Percentiles rank a stretch among this genome's conserved stretches.
phyloP scores from a whole-genome alignment of 2,797 vertebrate genomes.

The Cynodonichthys magdalenae region DNA sequence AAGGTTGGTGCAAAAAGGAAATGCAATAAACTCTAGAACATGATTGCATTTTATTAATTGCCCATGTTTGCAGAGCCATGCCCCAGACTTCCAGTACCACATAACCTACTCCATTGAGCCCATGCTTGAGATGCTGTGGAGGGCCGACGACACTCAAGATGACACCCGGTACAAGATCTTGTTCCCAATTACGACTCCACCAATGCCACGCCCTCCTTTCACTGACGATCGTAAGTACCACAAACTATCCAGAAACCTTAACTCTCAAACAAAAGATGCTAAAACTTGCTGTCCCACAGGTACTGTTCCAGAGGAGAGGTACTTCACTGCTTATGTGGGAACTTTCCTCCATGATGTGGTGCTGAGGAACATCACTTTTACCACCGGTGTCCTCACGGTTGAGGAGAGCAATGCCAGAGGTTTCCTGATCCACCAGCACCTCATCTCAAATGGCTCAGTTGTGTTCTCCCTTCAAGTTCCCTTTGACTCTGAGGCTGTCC shows the following conservation, averaged over 20 bases:
- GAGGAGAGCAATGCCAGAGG: constrained; percentile 67
- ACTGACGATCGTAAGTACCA: constrained; percentile 56
- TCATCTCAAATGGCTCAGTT: constrained; percentile 62
- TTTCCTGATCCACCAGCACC: constrained; percentile 66
- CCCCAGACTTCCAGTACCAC: constrained; percentile 76
- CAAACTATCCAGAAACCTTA: too few species aligned
- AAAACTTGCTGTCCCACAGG: constrained; percentile 48
- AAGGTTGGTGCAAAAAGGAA: constrained; percentile 77
- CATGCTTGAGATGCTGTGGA: constrained; percentile 82
- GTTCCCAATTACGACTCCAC: constrained; percentile 79
- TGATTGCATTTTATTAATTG: not conserved
- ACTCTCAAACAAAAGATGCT: too few species aligned
- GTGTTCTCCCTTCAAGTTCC: constrained; percentile 68
- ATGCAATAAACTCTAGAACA: not conserved
- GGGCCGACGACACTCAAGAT: constrained; percentile 43
- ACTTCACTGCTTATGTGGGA: constrained; percentile 73
- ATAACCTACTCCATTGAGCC: constrained; percentile 76
- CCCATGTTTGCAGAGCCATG: constrained; percentile 77
- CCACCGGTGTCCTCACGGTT: constrained; percentile 63
- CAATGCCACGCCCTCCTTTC: constrained; percentile 52
- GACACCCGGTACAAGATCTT: constrained; percentile 80
- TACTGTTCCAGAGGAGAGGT: constrained; percentile 44
- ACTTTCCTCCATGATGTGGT: constrained; percentile 76
- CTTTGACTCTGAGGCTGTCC: constrained; percentile 69
- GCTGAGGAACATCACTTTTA: constrained; percentile 78